Evolutionary conservation across 2,888 invertebrate genomes (phyloP), one percentile per base, ranked within the genome.

Genomic region (Chrysina gloriosa): DNA sequence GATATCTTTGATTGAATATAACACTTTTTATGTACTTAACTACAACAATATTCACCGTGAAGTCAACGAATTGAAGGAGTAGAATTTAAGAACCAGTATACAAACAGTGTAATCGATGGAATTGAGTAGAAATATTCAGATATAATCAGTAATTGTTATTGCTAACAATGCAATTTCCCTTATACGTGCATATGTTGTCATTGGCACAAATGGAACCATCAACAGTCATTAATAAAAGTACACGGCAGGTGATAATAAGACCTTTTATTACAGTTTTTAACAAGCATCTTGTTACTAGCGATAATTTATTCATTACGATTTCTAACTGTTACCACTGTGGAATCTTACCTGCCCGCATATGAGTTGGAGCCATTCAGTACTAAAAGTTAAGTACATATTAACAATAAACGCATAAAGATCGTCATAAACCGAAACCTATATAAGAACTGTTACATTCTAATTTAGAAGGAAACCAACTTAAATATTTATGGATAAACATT

Each of bases 201-300:
- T 9, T 31, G n/a, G n/a, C n/a, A 2, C n/a, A 31, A n/a, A 16
- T 19, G 45, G 7, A 7, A 16, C 7, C 45, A 39, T 58, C 39
- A 58, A 39, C 58, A 25, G 14, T 23, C 58, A n/a, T 58, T 39
- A 58, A 39, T 25, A 23, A 58, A 23, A 14, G 11, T 23, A 27
- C 19, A 25, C 36, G 39, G 39, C 58, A 58, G 58, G 58, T 58
- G 58, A 42, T 42, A 58, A 58, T 39, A 39, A 11, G 21, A 39
- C 25, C 16, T 23, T 58, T 39, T 58, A 58, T 39, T 36, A 58
- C 58, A 23, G 34, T 58, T 58, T 39, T 39, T 58, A 58, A 39
- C 39, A 39, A 36, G 58, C n/a, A 50, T 29, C 50, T 27, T 50
- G 14, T 50, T 50, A 50, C 14, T 29, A 2, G 27, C 14, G 50